Percentiles rank a stretch among this genome's conserved stretches.
phyloP scores from a whole-genome alignment of 2,888 invertebrate species.

The Nycteola revayana region DNA sequence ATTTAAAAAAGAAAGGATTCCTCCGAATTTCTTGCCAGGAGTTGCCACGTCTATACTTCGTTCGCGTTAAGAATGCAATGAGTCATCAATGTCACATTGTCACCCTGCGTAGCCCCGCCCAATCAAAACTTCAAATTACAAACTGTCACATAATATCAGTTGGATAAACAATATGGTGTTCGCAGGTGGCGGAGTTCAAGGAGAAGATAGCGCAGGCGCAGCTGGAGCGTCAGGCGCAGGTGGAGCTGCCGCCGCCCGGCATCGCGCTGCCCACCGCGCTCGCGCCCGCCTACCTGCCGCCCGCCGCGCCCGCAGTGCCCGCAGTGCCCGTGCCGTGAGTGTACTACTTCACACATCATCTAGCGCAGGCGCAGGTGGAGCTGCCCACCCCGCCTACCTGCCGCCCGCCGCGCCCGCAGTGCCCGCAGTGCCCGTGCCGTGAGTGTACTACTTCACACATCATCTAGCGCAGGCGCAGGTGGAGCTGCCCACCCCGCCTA shows the following conservation, averaged over 20 bases:
- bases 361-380: conserved; percentile 42
- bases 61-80: too few relatives aligned
- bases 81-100: too few relatives aligned
- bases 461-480: conserved; percentile 44
- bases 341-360: too few relatives aligned
- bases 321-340: conserved; percentile 11
- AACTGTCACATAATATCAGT: too few relatives aligned
- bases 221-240: conserved; percentile 51
- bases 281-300: conserved; percentile 8
- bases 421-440: conserved; percentile 9
- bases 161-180: too few relatives aligned
- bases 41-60: too few relatives aligned
- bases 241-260: conserved; percentile 26
- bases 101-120: too few relatives aligned
- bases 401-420: conserved; percentile 8
- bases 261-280: conserved; percentile 27
- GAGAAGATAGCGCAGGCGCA: conserved; percentile 72
- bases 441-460: too few relatives aligned
- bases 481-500: conserved; percentile 20
- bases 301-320: conserved; percentile 6
- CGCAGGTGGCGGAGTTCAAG: conserved; percentile 71
- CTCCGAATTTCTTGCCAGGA: too few relatives aligned
- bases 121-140: too few relatives aligned
- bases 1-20: too few relatives aligned
- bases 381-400: conserved; percentile 13